These are phyloP conservation scores for Galago senegalensis DNA, from an alignment of 2,797 vertebrate genomes.

Conservation along the genomic window DNA sequence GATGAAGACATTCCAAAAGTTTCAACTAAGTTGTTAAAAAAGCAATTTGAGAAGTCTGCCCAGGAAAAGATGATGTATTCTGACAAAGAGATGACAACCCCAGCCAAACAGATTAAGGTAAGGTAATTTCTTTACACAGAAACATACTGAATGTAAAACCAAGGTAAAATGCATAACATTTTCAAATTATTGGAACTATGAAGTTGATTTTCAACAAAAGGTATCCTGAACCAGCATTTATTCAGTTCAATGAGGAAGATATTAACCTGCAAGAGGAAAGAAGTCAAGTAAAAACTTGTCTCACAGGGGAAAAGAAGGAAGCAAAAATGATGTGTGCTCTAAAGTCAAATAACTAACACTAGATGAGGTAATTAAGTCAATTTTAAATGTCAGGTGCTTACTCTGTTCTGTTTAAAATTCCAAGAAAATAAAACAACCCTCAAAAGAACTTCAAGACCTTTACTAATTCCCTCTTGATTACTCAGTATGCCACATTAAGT, in stretches of 20 bases:
- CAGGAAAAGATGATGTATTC: conserved; percentile 88
- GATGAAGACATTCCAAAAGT: conserved; percentile 94
- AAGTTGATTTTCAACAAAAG: conserved; percentile 22
- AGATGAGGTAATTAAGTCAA: conserved; percentile 67
- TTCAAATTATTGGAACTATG: conserved; percentile 41
- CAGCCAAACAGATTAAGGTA: conserved; percentile 95
- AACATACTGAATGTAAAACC: neutral
- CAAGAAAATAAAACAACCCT: conserved; percentile 55
- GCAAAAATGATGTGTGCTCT: neutral
- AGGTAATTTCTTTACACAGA: conserved; percentile 71
- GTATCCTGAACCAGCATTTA: neutral
- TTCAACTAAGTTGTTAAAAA: conserved; percentile 95
- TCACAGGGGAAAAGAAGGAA: conserved; percentile 10
- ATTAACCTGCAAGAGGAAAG: conserved; percentile 8
- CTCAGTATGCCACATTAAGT: conserved; percentile 10
- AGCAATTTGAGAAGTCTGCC: conserved; percentile 95
- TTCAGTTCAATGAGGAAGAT: neutral
- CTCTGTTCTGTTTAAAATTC: conserved; percentile 75
- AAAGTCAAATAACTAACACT: conserved; percentile 41
- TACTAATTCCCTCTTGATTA: conserved; percentile 67
- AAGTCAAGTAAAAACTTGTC: conserved; percentile 15
- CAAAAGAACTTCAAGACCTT: conserved; percentile 61
- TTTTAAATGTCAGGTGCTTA: conserved; percentile 71
- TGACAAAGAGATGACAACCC: conserved; percentile 84
- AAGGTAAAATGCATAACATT: neutral